Evolutionary conservation across 2,113 vertebrate species (phyloP).

Genomic region (Corythornis cristatus): DNA sequence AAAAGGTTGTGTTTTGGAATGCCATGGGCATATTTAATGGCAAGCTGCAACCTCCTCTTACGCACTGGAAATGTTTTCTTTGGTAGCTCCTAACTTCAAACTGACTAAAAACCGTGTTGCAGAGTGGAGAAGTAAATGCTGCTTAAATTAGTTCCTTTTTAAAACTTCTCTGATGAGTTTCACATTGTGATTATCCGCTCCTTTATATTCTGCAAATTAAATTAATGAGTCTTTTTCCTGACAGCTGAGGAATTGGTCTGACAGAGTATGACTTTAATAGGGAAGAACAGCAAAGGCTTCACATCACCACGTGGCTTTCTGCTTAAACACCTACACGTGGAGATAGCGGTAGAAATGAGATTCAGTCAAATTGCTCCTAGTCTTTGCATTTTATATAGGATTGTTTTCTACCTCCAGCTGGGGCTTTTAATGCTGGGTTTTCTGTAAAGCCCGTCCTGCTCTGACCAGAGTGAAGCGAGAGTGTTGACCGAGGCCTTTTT

Average conservation of each 20-base stretch:
- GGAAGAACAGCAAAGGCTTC: constrained; percentile 28
- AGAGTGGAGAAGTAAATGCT: neutral
- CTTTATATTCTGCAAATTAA: constrained; percentile 46
- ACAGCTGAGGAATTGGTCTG: neutral
- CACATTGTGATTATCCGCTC: neutral
- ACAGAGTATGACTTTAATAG: constrained; percentile 48
- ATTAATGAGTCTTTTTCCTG: constrained; percentile 12
- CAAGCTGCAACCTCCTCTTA: neutral
- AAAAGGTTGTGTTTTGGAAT: neutral
- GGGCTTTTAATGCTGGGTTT: neutral
- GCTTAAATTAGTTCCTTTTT: constrained; percentile 27
- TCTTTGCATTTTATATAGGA: neutral
- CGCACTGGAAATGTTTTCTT: neutral
- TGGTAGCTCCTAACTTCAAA: neutral
- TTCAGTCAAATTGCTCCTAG: constrained; percentile 1
- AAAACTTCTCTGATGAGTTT: neutral
- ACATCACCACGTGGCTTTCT: neutral
- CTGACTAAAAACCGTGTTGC: neutral
- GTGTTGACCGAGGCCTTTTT: neutral
- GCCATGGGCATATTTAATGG: neutral
- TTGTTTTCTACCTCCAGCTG: neutral
- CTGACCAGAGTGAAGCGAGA: neutral
- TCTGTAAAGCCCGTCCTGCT: neutral
- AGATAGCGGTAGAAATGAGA: constrained; percentile 16
- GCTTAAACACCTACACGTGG: constrained; percentile 47